phyloP scores from a whole-genome alignment of 2,888 invertebrate species.

The Zelleria hepariella region DNA sequence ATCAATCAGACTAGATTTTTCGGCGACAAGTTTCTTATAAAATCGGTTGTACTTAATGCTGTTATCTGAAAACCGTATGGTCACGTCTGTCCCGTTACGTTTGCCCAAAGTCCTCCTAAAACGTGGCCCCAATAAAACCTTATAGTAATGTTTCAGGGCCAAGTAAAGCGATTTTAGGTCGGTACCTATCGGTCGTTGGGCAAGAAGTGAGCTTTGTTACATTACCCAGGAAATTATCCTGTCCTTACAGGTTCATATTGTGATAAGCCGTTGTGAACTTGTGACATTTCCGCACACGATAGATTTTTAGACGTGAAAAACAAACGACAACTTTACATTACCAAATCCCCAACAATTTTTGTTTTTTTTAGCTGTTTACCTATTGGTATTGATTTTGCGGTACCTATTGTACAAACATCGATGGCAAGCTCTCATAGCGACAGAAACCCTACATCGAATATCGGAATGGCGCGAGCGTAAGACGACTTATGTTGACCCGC shows the following conservation, averaged over 20 bases:
- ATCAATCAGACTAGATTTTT: too few species aligned
- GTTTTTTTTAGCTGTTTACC: too few species aligned
- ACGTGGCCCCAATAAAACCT: neutral
- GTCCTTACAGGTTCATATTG: too few species aligned
- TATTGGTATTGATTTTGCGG: too few species aligned
- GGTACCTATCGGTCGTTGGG: neutral
- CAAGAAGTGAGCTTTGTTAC: neutral
- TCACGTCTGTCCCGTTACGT: neutral
- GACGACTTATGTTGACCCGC: constrained; percentile 34
- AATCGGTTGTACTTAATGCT: neutral
- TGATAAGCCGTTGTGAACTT: too few species aligned
- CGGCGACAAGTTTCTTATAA: too few species aligned
- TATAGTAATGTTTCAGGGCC: neutral
- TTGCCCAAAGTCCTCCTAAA: neutral
- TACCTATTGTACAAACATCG: too few species aligned
- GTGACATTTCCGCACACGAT: too few species aligned
- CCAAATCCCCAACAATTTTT: too few species aligned
- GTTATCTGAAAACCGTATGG: neutral
- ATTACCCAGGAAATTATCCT: too few species aligned
- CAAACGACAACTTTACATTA: too few species aligned
- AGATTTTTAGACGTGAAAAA: too few species aligned
- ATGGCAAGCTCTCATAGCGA: neutral
- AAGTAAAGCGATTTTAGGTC: neutral
- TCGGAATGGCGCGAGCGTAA: constrained; percentile 15
- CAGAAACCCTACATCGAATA: neutral